Evolutionary conservation across 2,797 vertebrate genomes (phyloP), one percentile per base, ranked within the genome.

Genomic region (Hydrocynus forskahlii): DNA sequence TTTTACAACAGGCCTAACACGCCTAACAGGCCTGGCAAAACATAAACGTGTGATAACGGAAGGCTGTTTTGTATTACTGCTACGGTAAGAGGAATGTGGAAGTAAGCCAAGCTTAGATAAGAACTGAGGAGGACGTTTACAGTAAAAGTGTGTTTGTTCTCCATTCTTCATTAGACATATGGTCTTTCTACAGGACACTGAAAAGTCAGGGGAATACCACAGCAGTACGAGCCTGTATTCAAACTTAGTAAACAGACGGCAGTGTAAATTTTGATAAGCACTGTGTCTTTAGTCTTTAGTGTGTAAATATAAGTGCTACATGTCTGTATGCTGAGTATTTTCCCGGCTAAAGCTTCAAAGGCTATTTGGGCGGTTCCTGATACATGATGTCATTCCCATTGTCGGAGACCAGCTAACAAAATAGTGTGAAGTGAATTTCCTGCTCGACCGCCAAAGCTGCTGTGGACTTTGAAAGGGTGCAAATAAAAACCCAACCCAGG

Each of bases 21-120:
- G n/a, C n/a, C n/a, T n/a, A n/a, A n/a, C 23, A n/a, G 43, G 48
- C 64, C 85, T 82, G 79, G 70, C 76, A 81, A 81, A 87, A 87
- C 72, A 84, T 23, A 62, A 63, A 73, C 25, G 50, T 54, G 62
- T 8, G 83, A 86, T 85, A 81, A 84, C 67, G 54, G 64, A 63
- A n/a, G 19, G 8, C 40, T 76, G 81, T 1, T 75, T 76, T 80
- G 63, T 69, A 43, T 80, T 62, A 45, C 40, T 69, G 64, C 48
- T 40, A 75, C 80, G 66, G 67, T 76, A 76, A 68, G 69, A 67
- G 73, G n/a, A 29, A 14, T 45, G n/a, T 69, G 45, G 69, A 69
- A 35, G 48, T 25, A 80, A 43, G 70, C 54, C 77, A 84, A 78
- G 13, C 14, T 1, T 10, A 19, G 63, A 83, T 79, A 84, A 74